These are phyloP conservation scores for Amblyopsis hoosieri DNA, from an alignment of 2,797 vertebrate species.

Conservation along the genomic window DNA sequence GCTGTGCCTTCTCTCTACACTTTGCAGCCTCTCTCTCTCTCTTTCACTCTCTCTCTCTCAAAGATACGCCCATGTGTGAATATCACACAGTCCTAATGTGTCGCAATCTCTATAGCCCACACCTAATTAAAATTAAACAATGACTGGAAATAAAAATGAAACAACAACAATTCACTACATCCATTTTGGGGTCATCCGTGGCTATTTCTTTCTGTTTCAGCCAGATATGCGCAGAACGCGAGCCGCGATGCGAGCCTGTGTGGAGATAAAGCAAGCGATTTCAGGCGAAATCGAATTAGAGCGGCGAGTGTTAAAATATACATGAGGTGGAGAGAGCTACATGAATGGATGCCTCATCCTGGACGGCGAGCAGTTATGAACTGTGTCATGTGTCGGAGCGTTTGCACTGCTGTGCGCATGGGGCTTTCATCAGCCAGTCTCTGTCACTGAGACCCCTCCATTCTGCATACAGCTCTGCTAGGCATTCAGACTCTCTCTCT, in stretches of 20 bases:
- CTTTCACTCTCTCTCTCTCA: conserved; percentile 46
- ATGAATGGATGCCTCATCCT: conserved; percentile 55
- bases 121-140: conserved; percentile 54
- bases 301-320: conserved; percentile 66
- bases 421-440: conserved; percentile 67
- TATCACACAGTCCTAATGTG: conserved; percentile 68
- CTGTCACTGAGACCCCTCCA: conserved; percentile 58
- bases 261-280: conserved; percentile 36
- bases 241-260: not conserved
- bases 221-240: conserved; percentile 7
- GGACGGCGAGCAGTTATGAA: conserved; percentile 69
- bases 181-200: conserved; percentile 25
- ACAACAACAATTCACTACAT: conserved; percentile 16
- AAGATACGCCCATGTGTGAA: conserved; percentile 70
- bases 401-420: conserved; percentile 51
- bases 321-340: conserved; percentile 60
- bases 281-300: conserved; percentile 52
- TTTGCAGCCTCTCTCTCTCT: conserved; percentile 27
- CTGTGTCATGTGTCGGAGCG: conserved; percentile 69
- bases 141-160: conserved; percentile 18
- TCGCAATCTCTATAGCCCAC: conserved; percentile 60
- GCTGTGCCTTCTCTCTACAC: not conserved
- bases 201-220: conserved; percentile 3
- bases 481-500: not conserved
- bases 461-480: not conserved